Evolutionary conservation across 2,888 invertebrate species (phyloP).

Genomic region (Boloria euphrosyne): DNA sequence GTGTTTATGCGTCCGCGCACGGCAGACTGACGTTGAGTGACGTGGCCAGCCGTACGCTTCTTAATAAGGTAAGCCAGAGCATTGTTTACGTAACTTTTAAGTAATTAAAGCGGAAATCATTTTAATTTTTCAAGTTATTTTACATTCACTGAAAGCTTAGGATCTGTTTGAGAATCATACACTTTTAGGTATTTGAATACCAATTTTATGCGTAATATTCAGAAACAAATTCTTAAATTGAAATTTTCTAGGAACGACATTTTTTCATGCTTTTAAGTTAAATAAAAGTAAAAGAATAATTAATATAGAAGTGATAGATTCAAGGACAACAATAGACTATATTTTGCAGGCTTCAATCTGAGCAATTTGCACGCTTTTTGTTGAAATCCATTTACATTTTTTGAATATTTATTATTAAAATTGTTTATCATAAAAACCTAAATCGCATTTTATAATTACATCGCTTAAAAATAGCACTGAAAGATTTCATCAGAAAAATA

Average conservation of each 20-base stretch:
- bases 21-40: constrained; percentile 68
- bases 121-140: constrained; percentile 36
- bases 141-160: too few relatives aligned
- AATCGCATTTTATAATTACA: constrained; percentile 33
- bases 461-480: constrained; percentile 35
- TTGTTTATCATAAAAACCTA: constrained; percentile 31
- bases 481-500: constrained; percentile 36
- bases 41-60: constrained; percentile 62
- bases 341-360: constrained; percentile 23
- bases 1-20: constrained; percentile 57
- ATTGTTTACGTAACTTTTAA: constrained; percentile 44
- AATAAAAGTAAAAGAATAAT: constrained; percentile 12
- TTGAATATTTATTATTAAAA: constrained; percentile 28
- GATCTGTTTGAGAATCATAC: too few relatives aligned
- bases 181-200: too few relatives aligned
- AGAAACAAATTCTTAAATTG: too few relatives aligned
- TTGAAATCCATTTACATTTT: constrained; percentile 20
- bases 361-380: constrained; percentile 31
- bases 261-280: constrained; percentile 12
- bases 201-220: too few relatives aligned
- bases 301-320: constrained; percentile 9
- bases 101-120: constrained; percentile 58
- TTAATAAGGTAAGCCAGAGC: constrained; percentile 78
- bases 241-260: not conserved
- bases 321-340: constrained; percentile 3